A percentile compares a stretch with the other conserved stretches of the same genome.
Conservation (phyloP, 2,797 vertebrate genomes). For the Cossypha niveicapilla region DNA sequence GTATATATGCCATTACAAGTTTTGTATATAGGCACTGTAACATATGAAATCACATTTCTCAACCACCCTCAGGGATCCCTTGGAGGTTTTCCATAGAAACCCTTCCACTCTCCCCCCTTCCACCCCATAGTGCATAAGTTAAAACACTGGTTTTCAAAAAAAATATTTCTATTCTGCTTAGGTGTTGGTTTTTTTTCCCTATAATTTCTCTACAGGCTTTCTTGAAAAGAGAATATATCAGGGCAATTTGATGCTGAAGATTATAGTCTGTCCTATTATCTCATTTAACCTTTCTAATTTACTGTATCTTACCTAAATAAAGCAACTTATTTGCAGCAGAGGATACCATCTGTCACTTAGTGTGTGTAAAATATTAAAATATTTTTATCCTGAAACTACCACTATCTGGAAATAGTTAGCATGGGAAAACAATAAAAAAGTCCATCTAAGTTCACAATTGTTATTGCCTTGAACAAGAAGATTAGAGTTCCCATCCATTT, state of each 20-base stretch:
- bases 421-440: background rate
- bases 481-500: background rate
- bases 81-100: background rate
- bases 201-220: background rate
- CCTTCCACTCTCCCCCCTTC: background rate
- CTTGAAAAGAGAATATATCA: background rate
- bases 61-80: background rate
- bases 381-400: background rate
- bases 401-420: background rate
- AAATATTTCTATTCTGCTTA: background rate
- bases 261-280: background rate
- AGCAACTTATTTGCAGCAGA: background rate
- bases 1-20: background rate
- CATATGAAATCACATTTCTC: background rate
- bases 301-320: background rate
- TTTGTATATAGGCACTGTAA: background rate
- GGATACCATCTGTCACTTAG: background rate
- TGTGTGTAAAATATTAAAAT: background rate
- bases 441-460: background rate
- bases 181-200: background rate
- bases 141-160: background rate
- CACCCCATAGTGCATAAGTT: background rate
- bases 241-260: background rate
- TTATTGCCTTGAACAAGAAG: background rate
- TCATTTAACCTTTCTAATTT: background rate